phyloP scores from a whole-genome alignment of 2,113 vertebrate genomes.

The Eulemur macaco region DNA sequence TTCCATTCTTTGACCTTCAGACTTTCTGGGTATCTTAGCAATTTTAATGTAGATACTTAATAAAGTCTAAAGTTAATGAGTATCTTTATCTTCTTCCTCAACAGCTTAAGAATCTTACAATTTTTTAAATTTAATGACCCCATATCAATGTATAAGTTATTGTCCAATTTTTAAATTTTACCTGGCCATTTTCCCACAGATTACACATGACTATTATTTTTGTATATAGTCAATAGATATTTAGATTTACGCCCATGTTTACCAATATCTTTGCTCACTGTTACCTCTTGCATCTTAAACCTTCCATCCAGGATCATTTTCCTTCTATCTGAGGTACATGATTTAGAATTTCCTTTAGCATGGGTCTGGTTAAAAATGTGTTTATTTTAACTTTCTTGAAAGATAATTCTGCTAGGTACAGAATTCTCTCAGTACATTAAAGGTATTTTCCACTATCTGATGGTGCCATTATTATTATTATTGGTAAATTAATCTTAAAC shows the following conservation, averaged over 20 bases:
- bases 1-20: neutral
- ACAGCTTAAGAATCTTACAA: neutral
- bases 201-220: neutral
- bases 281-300: neutral
- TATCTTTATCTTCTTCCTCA: conserved; percentile 8
- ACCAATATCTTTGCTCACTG: neutral
- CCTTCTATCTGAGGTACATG: neutral
- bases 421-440: neutral
- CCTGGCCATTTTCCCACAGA: neutral
- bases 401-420: neutral
- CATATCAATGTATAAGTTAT: neutral
- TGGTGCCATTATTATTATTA: neutral
- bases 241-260: neutral
- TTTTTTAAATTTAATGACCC: neutral
- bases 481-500: neutral
- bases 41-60: neutral
- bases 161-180: neutral
- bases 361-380: neutral
- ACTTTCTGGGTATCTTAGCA: conserved; percentile 2
- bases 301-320: neutral
- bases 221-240: neutral
- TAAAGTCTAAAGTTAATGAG: neutral
- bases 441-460: neutral
- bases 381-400: conserved; percentile 52
- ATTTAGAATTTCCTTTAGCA: neutral